A percentile compares a stretch with the other conserved stretches of the same genome.
These are phyloP conservation scores for Drosophila paucipuncta DNA, from an alignment of 2,888 invertebrate species.

Conservation along the genomic window DNA sequence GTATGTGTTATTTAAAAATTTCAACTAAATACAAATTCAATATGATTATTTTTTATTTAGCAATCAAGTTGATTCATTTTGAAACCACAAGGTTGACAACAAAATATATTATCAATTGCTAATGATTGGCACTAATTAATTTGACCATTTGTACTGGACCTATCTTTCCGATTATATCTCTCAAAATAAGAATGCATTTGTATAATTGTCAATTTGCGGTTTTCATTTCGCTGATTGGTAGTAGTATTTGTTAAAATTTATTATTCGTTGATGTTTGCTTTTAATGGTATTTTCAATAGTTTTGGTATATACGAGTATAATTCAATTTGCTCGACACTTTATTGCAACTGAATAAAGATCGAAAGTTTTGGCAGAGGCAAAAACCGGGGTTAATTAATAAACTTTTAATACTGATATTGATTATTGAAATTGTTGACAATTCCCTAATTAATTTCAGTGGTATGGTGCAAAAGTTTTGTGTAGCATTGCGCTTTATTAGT, in stretches of 20 bases:
- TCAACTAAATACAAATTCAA: not conserved
- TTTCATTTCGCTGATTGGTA: not conserved
- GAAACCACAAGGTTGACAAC: slow-evolving; percentile 2
- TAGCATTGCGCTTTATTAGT: slow-evolving; percentile 6
- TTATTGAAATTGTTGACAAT: slow-evolving; percentile 15
- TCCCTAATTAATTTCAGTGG: slow-evolving; percentile 26
- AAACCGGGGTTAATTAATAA: slow-evolving; percentile 47
- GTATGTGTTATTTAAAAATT: not conserved
- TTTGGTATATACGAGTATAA: not conserved
- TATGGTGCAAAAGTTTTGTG: slow-evolving; percentile 25
- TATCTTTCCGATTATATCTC: not conserved
- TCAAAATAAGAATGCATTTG: too few species aligned
- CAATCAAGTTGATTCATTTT: slow-evolving; percentile 1
- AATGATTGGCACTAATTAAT: slow-evolving; percentile 14
- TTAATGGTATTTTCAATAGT: slow-evolving; percentile 6
- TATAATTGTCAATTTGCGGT: not conserved
- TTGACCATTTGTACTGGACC: not conserved
- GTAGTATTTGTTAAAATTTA: not conserved
- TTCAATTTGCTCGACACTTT: not conserved
- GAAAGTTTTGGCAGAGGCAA: slow-evolving; percentile 18
- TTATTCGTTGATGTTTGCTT: not conserved
- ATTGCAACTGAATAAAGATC: not conserved
- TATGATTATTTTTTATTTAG: not conserved
- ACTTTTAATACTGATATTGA: slow-evolving; percentile 48
- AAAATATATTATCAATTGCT: not conserved